Evolutionary conservation across 2,888 invertebrate genomes (phyloP).

Genomic region (Lamellibrachia columna): DNA sequence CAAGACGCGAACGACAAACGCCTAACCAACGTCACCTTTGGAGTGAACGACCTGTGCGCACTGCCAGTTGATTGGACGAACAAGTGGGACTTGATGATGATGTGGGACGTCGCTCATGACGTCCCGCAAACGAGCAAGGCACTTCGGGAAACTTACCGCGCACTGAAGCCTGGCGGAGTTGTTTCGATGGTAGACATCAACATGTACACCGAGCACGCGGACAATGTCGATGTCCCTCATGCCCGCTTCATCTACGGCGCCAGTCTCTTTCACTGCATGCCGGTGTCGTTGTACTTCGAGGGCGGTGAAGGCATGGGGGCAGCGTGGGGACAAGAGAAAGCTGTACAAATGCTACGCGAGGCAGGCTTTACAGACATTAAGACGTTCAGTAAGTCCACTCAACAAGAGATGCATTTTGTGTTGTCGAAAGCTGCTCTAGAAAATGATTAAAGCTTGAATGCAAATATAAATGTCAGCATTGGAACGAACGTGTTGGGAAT

Average conservation of each 20-base stretch:
- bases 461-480: too few species aligned
- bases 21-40: constrained; percentile 22
- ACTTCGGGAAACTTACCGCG: constrained; percentile 24
- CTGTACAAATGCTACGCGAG: constrained; percentile 22
- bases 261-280: constrained; percentile 32
- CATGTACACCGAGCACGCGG: constrained; percentile 8
- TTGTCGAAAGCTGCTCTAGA: background rate
- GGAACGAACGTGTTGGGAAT: too few species aligned
- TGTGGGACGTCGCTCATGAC: constrained; percentile 31
- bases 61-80: constrained; percentile 29
- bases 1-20: background rate
- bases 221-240: constrained; percentile 17
- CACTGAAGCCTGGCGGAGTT: constrained; percentile 29
- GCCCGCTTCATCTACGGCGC: constrained; percentile 7
- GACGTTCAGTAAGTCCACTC: background rate
- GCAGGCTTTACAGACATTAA: constrained; percentile 29
- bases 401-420: background rate
- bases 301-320: constrained; percentile 29
- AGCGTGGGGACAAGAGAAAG: constrained; percentile 30
- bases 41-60: constrained; percentile 20
- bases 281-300: constrained; percentile 25
- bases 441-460: background rate
- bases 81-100: constrained; percentile 24
- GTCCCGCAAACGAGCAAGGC: constrained; percentile 28
- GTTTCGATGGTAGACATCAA: constrained; percentile 24